A percentile compares a stretch with the other conserved stretches of the same genome.
Evolutionary conservation across 1,140 invertebrate species (phyloP).

Genomic region (Aphelenchoides fujianensis): DNA sequence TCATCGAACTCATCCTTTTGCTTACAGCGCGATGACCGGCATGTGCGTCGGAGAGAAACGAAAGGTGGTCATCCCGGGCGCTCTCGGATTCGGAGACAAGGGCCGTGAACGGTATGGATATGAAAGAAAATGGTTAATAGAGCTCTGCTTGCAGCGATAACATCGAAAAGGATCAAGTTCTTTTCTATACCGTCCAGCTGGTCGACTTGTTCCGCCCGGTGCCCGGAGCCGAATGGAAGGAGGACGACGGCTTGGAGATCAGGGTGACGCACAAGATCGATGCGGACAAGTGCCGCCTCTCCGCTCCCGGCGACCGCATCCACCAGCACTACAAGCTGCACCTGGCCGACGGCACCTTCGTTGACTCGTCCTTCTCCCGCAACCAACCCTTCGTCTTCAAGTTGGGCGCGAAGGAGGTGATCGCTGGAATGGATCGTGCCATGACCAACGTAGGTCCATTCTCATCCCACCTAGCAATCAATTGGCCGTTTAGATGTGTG

Average conservation of each 20-base stretch:
- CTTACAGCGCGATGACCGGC: conserved; percentile 9
- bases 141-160: conserved; percentile 40
- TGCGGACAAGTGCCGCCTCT: conserved; percentile 56
- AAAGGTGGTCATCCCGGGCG: conserved; percentile 57
- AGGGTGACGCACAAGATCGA: conserved; percentile 61
- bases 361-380: conserved; percentile 57
- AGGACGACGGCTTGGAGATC: conserved; percentile 58
- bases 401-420: conserved; percentile 49
- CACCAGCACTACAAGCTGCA: conserved; percentile 61
- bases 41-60: conserved; percentile 60
- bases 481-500: conserved; percentile 62
- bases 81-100: conserved; percentile 52
- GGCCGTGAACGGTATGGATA: conserved; percentile 54
- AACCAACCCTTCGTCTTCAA: conserved; percentile 59
- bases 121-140: conserved; percentile 13
- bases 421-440: conserved; percentile 55
- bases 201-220: conserved; percentile 55
- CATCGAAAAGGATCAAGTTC: conserved; percentile 55
- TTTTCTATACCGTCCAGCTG: conserved; percentile 61
- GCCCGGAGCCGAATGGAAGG: conserved; percentile 51
- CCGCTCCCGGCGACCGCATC: conserved; percentile 56
- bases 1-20: not conserved
- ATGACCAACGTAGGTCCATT: conserved; percentile 23
- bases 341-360: conserved; percentile 59
- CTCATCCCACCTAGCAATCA: not conserved